phyloP scores from a whole-genome alignment of 2,888 invertebrate species.

The Oscheius sp. region DNA sequence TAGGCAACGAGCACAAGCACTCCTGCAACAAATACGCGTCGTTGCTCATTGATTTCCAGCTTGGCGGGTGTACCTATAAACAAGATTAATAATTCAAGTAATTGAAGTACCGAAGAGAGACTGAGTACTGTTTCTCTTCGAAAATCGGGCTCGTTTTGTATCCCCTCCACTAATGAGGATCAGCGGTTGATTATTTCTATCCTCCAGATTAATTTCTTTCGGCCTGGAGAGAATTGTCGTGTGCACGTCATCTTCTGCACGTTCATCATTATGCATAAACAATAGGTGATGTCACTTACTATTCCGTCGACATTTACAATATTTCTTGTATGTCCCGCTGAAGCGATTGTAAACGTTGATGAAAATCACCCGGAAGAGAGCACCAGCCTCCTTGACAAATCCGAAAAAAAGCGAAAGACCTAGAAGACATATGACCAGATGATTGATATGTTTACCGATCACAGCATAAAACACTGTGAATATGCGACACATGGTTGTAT shows the following conservation, averaged over 20 bases:
- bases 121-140: slow-evolving; percentile 25
- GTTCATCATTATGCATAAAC: too few species aligned
- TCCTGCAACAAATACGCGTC: slow-evolving; percentile 57
- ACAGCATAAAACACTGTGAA: slow-evolving; percentile 61
- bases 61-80: slow-evolving; percentile 10
- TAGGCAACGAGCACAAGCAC: slow-evolving; percentile 55
- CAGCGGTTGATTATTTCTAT: slow-evolving; percentile 18
- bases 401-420: slow-evolving; percentile 63
- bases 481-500: slow-evolving; percentile 49
- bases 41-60: slow-evolving; percentile 41
- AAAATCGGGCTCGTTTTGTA: slow-evolving; percentile 21
- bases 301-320: slow-evolving; percentile 13
- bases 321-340: neutral
- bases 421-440: neutral
- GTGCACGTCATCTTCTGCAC: slow-evolving; percentile 25
- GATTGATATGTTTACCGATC: slow-evolving; percentile 40
- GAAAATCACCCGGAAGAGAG: slow-evolving; percentile 50
- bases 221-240: slow-evolving; percentile 8
- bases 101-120: slow-evolving; percentile 32
- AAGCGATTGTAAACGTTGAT: slow-evolving; percentile 51
- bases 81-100: neutral
- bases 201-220: slow-evolving; percentile 8
- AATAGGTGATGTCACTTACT: neutral
- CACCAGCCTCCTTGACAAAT: slow-evolving; percentile 63
- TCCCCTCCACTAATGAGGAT: slow-evolving; percentile 26